Percentiles rank a stretch among this genome's conserved stretches.
These are phyloP conservation scores for Babylonia areolata DNA, from an alignment of 1,140 invertebrate genomes.

Conservation along the genomic window DNA sequence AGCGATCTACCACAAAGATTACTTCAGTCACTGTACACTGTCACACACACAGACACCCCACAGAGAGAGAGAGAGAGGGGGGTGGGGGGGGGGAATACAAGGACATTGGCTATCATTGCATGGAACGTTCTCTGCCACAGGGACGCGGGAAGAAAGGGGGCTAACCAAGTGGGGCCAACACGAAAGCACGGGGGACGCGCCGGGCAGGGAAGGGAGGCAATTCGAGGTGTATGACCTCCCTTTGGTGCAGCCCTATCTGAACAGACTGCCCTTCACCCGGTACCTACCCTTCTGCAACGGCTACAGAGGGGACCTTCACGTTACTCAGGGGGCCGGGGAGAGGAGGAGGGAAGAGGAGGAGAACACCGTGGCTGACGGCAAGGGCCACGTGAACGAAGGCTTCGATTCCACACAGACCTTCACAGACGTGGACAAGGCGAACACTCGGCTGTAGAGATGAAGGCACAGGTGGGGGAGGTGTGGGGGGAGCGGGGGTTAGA, in stretches of 20 bases:
- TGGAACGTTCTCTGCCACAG: neutral
- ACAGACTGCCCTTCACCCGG: neutral
- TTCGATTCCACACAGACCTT: neutral
- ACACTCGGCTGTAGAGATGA: neutral
- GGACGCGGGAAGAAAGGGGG: conserved; percentile 43
- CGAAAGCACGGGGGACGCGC: neutral
- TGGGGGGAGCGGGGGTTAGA: no score
- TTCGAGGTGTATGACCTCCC: conserved; percentile 30
- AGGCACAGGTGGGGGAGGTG: no score
- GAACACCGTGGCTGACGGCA: no score
- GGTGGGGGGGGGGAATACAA: no score
- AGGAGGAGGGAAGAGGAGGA: no score
- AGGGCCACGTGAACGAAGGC: no score
- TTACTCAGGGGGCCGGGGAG: neutral
- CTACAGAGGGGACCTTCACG: neutral
- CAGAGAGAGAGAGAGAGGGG: no score
- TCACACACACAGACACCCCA: no score
- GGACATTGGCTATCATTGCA: neutral
- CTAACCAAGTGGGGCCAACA: conserved; percentile 25
- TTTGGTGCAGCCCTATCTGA: conserved; percentile 25
- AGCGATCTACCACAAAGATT: neutral
- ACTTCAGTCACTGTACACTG: no score
- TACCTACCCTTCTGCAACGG: conserved; percentile 31
- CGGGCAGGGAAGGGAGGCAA: neutral
- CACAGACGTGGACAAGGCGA: neutral